Evolutionary conservation across 2,888 invertebrate species (phyloP).

Genomic region (Thera obeliscata): DNA sequence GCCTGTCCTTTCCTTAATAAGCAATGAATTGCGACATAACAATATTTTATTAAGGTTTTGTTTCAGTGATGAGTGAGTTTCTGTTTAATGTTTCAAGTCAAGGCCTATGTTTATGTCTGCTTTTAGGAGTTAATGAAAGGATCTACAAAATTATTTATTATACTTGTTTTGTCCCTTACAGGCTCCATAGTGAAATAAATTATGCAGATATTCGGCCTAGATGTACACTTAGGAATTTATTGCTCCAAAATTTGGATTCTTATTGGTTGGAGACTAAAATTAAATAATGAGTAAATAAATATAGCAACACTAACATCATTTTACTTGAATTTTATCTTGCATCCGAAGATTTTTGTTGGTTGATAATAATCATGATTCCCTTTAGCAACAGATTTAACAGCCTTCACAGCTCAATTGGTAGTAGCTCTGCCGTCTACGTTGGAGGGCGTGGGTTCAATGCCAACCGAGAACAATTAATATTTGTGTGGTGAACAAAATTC

Average conservation of each 20-base stretch:
- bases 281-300: not conserved
- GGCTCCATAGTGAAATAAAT: conserved; percentile 14
- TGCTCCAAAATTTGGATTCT: not conserved
- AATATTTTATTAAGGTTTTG: conserved; percentile 43
- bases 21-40: conserved; percentile 35
- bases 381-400: no score
- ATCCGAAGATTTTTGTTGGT: no score
- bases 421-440: no score
- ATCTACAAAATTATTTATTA: conserved; percentile 22
- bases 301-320: no score
- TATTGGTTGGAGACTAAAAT: not conserved
- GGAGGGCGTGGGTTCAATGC: no score
- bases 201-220: conserved; percentile 9
- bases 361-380: no score
- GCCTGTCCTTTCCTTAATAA: conserved; percentile 4
- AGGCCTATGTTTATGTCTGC: conserved; percentile 26
- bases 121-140: conserved; percentile 27
- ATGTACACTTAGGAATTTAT: not conserved
- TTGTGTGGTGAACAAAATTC: no score
- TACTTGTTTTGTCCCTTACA: conserved; percentile 13
- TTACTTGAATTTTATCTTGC: no score
- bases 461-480: no score
- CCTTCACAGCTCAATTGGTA: no score
- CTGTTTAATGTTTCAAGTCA: conserved; percentile 28
- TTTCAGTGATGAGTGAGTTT: conserved; percentile 42